Conservation (phyloP, 1,140 invertebrate species). For the Penaeus vannamei region DNA sequence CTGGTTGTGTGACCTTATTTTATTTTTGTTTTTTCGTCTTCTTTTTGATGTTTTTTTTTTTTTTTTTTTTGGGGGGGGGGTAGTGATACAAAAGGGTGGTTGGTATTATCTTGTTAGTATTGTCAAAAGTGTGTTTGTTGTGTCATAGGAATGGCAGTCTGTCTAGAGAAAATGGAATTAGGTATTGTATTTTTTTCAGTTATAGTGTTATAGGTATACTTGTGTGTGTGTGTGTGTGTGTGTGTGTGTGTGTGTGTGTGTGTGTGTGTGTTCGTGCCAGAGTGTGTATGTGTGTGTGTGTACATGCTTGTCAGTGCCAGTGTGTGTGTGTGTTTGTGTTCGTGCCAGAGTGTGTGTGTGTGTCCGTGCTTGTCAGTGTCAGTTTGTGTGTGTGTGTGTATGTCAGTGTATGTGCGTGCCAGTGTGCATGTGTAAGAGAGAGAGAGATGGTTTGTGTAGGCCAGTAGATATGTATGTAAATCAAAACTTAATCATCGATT, state of each 20-base stretch:
- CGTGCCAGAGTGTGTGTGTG: not conserved
- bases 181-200: no score
- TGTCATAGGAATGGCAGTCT: no score
- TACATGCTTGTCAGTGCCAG: not conserved
- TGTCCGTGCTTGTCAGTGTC: no score
- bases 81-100: no score
- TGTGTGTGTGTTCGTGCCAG: not conserved
- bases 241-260: not conserved
- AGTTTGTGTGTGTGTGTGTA: slow-evolving; percentile 22
- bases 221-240: not conserved
- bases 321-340: slow-evolving; percentile 1
- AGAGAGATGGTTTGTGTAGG: not conserved
- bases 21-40: no score
- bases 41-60: no score
- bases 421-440: no score
- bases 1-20: no score
- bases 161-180: no score
- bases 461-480: not conserved
- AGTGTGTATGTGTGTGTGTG: not conserved
- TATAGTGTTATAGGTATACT: not conserved
- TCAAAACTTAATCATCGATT: not conserved
- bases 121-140: no score
- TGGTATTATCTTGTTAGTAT: no score
- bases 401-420: not conserved
- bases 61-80: no score